phyloP scores from a whole-genome alignment of 2,888 invertebrate genomes.

The Hedychridium roseum region DNA sequence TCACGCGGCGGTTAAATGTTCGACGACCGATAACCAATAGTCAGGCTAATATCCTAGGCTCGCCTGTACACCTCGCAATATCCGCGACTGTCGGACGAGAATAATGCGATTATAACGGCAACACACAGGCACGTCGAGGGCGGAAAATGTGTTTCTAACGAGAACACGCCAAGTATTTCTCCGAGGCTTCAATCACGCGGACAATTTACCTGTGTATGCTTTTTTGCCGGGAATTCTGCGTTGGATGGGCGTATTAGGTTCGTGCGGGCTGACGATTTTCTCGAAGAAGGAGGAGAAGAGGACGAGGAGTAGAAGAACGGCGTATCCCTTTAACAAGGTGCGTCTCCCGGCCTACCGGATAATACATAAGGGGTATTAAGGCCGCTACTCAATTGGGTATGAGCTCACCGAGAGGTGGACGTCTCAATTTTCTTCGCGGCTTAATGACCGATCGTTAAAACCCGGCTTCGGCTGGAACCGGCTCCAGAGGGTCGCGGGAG shows the following conservation, averaged over 20 bases:
- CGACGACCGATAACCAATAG: conserved; percentile 27
- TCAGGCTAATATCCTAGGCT: conserved; percentile 22
- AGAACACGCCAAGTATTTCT: too few relatives aligned
- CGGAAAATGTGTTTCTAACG: background rate
- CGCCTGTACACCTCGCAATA: too few relatives aligned
- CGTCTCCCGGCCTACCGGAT: conserved; percentile 45
- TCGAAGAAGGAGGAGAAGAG: conserved; percentile 16
- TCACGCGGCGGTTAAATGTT: conserved; percentile 18
- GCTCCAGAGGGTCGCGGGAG: conserved; percentile 33
- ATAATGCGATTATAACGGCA: conserved; percentile 2
- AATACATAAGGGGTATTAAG: conserved; percentile 52
- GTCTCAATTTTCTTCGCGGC: conserved; percentile 60
- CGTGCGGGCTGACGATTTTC: conserved; percentile 21
- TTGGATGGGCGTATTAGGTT: too few relatives aligned
- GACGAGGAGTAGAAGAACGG: conserved; percentile 28
- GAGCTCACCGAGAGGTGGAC: conserved; percentile 49
- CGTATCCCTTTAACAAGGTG: conserved; percentile 38
- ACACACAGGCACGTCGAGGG: conserved; percentile 1
- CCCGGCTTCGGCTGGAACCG: conserved; percentile 51
- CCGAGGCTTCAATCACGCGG: too few relatives aligned
- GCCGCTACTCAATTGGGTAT: conserved; percentile 48
- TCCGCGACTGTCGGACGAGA: background rate
- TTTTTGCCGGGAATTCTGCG: too few relatives aligned
- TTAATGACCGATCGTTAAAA: conserved; percentile 61
- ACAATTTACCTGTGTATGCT: too few relatives aligned